Evolutionary conservation across 2,888 invertebrate species (phyloP), one percentile per base, ranked within the genome.

Genomic region (Macrostomum cliftonense): DNA sequence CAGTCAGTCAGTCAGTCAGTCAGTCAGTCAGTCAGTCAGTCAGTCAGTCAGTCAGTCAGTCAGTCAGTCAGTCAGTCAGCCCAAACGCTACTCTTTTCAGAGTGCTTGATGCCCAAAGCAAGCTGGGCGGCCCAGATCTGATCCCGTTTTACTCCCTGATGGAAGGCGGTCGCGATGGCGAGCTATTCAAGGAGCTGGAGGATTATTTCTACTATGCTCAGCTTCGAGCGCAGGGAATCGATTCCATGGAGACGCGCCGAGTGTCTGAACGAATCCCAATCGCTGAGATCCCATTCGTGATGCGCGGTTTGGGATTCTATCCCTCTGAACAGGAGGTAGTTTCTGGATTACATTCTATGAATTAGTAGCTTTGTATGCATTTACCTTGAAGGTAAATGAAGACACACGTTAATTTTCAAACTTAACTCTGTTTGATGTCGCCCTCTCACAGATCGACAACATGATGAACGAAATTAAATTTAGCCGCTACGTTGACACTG

Each of bases 191-290:
- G 51, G 80, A 82, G 68, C 76, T 83, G 62, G 74, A 79, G 56
- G 80, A 82, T 61, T 71, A 80, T 52, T 82, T 82, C 69, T 81
- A 79, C 65, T 82, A 81, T 63, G 78, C 80, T 56, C 81, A 82
- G 71, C 78, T 82, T 42, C 39, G 50, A 12, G 43, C 68, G 57
- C 79, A 81, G 61, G 80, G 80, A 4, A 78, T 81, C 45, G 77
- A 79, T 62, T 76, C 78, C 0, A 77, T 77, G 45, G 73, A 77
- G 2, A 74, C 74, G 53, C 71, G 80, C 55, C 67, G 71, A 4
- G 77, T 81, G 39, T 74, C 75, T 16, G 77, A 78, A 47, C 72
- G 66, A 54, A 77, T 82, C 45, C 74, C 76, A 1, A 71, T 79
- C 20, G 73, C 76, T 19, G 80, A 82, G 59, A 69, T 83, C 43